phyloP scores from a whole-genome alignment of 2,113 vertebrate genomes.

The Coreoperca whiteheadi region DNA sequence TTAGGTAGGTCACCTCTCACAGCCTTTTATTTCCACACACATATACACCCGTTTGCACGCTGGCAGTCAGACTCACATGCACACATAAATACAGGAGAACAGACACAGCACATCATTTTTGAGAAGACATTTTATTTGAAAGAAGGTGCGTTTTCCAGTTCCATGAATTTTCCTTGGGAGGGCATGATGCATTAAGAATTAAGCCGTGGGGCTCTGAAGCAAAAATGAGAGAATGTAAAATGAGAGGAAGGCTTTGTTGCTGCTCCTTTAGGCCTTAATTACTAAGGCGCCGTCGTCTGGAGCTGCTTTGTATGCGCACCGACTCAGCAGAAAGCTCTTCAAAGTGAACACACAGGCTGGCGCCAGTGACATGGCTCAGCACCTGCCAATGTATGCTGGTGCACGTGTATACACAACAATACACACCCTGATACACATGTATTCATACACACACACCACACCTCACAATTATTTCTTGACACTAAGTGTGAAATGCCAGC shows the following conservation, averaged over 20 bases:
- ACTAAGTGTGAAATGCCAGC: constrained; percentile 15
- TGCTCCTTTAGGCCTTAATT: constrained; percentile 78
- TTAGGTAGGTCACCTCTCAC: constrained; percentile 59
- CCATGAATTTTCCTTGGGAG: constrained; percentile 51
- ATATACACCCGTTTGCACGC: constrained; percentile 22
- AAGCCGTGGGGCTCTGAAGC: constrained; percentile 43
- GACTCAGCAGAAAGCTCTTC: constrained; percentile 77
- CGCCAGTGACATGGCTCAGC: constrained; percentile 65
- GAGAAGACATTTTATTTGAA: constrained; percentile 34
- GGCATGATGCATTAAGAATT: constrained; percentile 68
- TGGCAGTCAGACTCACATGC: neutral
- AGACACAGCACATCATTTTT: constrained; percentile 34
- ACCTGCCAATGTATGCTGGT: constrained; percentile 40
- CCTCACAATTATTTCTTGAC: constrained; percentile 29
- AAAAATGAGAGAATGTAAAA: constrained; percentile 71
- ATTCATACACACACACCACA: neutral
- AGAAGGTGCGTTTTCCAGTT: constrained; percentile 43
- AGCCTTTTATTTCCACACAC: constrained; percentile 38
- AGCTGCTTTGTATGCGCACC: constrained; percentile 72
- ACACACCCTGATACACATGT: neutral
- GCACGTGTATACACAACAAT: constrained; percentile 5
- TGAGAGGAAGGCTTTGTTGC: constrained; percentile 68
- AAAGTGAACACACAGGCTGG: constrained; percentile 69
- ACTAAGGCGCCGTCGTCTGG: constrained; percentile 71
- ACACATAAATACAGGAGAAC: constrained; percentile 13